Conservation (phyloP, 2,888 invertebrate genomes). For the Diarsia mendica region DNA sequence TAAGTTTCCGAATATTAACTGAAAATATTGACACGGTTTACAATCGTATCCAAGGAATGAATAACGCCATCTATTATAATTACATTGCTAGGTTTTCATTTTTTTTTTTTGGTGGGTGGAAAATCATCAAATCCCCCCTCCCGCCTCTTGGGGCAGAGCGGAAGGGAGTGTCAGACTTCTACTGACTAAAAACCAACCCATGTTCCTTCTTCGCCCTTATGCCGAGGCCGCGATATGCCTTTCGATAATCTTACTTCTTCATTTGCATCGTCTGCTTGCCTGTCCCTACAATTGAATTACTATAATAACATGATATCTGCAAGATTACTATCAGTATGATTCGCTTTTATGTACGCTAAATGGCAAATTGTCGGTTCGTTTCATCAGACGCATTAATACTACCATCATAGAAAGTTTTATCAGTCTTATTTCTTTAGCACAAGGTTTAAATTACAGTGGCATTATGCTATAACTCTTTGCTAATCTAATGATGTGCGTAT, state of each 20-base stretch:
- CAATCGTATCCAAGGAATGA: background rate
- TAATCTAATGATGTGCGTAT: slow-evolving; percentile 64
- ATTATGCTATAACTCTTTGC: slow-evolving; percentile 43
- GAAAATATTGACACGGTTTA: background rate
- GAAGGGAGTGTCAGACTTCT: no score
- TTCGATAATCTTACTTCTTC: background rate
- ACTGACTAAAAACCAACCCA: no score
- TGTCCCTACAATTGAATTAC: slow-evolving; percentile 76
- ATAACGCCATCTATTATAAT: slow-evolving; percentile 42
- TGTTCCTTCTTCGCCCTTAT: no score
- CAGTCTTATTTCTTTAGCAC: slow-evolving; percentile 66
- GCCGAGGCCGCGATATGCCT: no score
- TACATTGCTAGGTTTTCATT: background rate
- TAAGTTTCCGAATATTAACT: background rate
- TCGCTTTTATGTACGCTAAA: slow-evolving; percentile 85
- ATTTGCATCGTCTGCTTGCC: slow-evolving; percentile 65
- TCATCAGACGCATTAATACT: slow-evolving; percentile 78
- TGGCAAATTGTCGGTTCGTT: slow-evolving; percentile 85
- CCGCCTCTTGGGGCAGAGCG: no score
- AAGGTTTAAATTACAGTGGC: slow-evolving; percentile 66
- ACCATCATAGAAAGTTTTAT: slow-evolving; percentile 49
- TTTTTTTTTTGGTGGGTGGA: no score
- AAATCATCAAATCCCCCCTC: no score
- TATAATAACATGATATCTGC: slow-evolving; percentile 84
- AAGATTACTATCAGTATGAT: slow-evolving; percentile 84